These are phyloP conservation scores for Synergus gifuensis DNA, from an alignment of 2,888 invertebrate species.

Conservation along the genomic window DNA sequence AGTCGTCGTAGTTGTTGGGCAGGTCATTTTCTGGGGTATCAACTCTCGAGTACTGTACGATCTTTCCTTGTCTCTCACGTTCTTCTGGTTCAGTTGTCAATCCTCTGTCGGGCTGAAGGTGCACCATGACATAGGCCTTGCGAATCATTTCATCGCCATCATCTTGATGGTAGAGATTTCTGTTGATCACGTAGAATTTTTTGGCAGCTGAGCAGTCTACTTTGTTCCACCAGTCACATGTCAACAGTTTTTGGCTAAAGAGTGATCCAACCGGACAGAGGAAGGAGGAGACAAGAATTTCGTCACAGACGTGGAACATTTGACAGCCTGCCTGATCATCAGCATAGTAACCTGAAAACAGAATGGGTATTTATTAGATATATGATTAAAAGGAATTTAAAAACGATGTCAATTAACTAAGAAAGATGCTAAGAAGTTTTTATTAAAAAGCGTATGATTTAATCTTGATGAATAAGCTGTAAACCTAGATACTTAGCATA, in stretches of 20 bases:
- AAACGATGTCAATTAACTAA: not conserved
- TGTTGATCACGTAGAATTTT: constrained; percentile 77
- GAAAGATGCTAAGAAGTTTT: not conserved
- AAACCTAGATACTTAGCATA: not conserved
- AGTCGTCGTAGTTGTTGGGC: constrained; percentile 59
- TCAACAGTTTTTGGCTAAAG: constrained; percentile 83
- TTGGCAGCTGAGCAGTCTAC: constrained; percentile 81
- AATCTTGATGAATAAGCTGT: not conserved
- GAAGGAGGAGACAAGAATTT: constrained; percentile 81
- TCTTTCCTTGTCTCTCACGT: constrained; percentile 56
- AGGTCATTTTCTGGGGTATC: constrained; percentile 62
- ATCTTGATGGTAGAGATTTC: constrained; percentile 72
- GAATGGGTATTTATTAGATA: not conserved
- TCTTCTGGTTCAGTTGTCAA: constrained; percentile 61
- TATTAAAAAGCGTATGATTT: not conserved
- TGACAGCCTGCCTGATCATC: constrained; percentile 83
- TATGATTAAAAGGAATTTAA: not conserved
- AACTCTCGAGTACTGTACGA: constrained; percentile 48
- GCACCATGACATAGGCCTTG: constrained; percentile 81
- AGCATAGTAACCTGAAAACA: constrained; percentile 82
- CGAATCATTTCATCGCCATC: constrained; percentile 81
- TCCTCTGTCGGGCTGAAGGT: constrained; percentile 76
- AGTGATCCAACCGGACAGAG: constrained; percentile 85
- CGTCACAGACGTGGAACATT: constrained; percentile 83
- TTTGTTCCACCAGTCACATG: constrained; percentile 86